Evolutionary conservation across 2,113 vertebrate species (phyloP), one percentile per base, ranked within the genome.

Genomic region (Heterotis niloticus): DNA sequence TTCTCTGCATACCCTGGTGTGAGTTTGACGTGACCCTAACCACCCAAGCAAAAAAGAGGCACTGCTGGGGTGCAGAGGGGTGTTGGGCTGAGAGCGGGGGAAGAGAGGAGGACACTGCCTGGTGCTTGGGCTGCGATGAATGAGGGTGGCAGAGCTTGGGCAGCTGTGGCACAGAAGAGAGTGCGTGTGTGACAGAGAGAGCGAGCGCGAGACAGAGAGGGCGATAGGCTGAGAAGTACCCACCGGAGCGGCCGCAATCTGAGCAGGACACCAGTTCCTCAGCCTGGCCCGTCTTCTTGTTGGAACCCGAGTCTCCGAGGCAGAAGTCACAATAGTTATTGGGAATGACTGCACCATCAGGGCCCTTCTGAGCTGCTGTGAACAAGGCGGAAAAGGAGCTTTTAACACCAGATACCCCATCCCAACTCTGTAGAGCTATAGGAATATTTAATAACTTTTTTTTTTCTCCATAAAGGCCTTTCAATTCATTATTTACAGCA

Each of bases 281-380:
- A 0, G 96, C 95, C 64, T 95, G 94, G 51, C 98, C 97, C 1
- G 96, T 98, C 91, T 99, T 99, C 91, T 96, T 95, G 91, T 98
- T 98, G 88, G 98, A 94, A 84, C 92, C 95, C 68, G 96, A 97
- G 87, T 96, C 96, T 60, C 98, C 97, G n/a, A 99, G 91, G 89
- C 98, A 99, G 95, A 99, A 99, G 90, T 99, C 96, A 91, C 98
- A 99, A 95, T 99, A 99, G 92, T 98, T 97, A 85, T 99, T 99
- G 88, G 98, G 95, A 90, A 98, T 96, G 88, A 98, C 94, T 81
- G 89, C 77, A 62, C 97, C 96, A 0, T 98, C 96, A 11, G 95
- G 91, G 84, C 90, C 95, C 91, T 97, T 99, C 88, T 96, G 96
- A 93, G 96, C 97, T 99, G 92, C 74, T 82, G 84, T 75, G 29